Base-by-base conservation (phyloP, 2,888 invertebrate species). In the Neoitamus cyanurus region DNA sequence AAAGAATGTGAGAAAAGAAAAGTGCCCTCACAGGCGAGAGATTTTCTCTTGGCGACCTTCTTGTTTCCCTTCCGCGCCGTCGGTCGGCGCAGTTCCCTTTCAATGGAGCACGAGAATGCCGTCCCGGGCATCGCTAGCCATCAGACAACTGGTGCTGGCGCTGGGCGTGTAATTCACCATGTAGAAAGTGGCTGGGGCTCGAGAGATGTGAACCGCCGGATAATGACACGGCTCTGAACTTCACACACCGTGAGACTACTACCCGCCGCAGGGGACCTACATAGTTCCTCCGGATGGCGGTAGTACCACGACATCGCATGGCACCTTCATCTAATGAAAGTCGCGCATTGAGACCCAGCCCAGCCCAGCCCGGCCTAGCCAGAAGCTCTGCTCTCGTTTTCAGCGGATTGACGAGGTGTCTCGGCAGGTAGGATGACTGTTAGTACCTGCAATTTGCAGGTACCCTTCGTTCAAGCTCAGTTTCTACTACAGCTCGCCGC, bases 1-100 rank as follows among this genome's bases (percentile, higher is more conserved):
- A 78, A 46, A 77, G 77, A 77, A 78, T 78, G 48, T 34, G 48
- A 48, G 58, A 48, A 58, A 48, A 78, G 78, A 58, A 58, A 48
- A 78, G 20, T 42, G 1, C 42, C 42, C 36, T 73, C 48, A 48
- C 48, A 20, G 48, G 7, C 4, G 2, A 4, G 25, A 15, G 48
- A 20, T 48, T 78, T 48, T 78, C 78, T 78, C 28, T 46, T 58
- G 78, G 30, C 31, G 58, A 78, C 58, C 78, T 78, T 78, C 78
- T 46, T 25, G 11, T 31, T 78, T 70, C 70, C 46, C 78, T 58
- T 46, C 48, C 48, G 30, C 13, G 9, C 13, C 48, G n/a, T 28
- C n/a, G n/a, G n/a, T 28, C n/a, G n/a, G 28, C 28, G 13, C 25
- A 31, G 34, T 37, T 73, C 34, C 73, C 42, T 75, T 75, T 75